Evolutionary conservation across 2,113 vertebrate genomes (phyloP), one percentile per base, ranked within the genome.

Genomic region (Prietella phreatophila): DNA sequence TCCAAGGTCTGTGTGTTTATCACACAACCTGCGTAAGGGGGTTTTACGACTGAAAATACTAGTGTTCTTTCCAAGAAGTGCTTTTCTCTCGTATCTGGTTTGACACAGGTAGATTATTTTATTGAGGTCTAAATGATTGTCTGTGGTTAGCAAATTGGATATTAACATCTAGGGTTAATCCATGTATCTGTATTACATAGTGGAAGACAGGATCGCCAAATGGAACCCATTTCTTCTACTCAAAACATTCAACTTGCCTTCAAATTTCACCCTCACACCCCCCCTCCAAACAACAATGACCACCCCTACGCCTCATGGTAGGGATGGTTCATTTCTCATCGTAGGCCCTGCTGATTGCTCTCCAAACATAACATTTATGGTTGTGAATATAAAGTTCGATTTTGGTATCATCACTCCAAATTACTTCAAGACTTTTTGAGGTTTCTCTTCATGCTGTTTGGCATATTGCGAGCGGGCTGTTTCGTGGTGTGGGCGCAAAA

Each of bases 1-100:
- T 55, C 91, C 87, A 88, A 83, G 53, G 87, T 89, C 91, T 86
- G 20, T 87, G 89, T 92, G 91, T 95, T 94, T 94, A 90, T 92
- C 69, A 83, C 85, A 90, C 58, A 20, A 36, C 71, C 58, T 88
- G 69, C 30, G 58, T 53, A 36, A 65, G 17, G 30, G 71, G 19
- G 19, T 71, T 81, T 58, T 22, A 79, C 36, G 22, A 47, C 69
- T 82, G 11, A n/a, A 39, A 61, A 9, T 36, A 25, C 30, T 30
- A 1, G 3, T 6, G 9, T 36, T 14, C 17, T 60, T 1, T 7
- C 30, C 15, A 58, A 30, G n/a, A 81, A 56, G 6, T 33, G 33
- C n/a, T 58, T 58, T 25, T 36, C 30, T 36, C 30, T 13, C 9
- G 5, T 30, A 36, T 81, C 58, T 58, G 19, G 1, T 33, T 80